Conservation (phyloP, 2,113 vertebrate genomes). For the Lichenostomus cassidix region DNA sequence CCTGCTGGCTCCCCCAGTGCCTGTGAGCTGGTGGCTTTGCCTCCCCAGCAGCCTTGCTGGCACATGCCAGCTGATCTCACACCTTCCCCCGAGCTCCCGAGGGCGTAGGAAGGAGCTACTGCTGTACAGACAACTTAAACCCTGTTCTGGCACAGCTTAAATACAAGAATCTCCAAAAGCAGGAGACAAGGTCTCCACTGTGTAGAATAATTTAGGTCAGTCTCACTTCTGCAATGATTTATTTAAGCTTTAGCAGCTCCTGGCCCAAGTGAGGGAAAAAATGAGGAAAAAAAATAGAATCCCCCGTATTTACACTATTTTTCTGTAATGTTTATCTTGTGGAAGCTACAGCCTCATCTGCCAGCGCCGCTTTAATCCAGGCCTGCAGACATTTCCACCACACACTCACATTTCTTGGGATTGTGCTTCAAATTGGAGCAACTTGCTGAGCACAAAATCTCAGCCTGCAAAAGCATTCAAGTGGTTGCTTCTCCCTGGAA, state of each 20-base stretch:
- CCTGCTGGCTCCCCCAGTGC: neutral
- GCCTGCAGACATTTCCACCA: neutral
- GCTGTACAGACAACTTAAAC: neutral
- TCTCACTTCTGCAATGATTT: constrained; percentile 19
- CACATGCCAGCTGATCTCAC: neutral
- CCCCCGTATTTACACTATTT: constrained; percentile 1
- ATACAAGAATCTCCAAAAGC: neutral
- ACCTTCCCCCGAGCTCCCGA: constrained; percentile 39
- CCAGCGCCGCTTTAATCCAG: neutral
- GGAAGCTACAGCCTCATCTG: constrained; percentile 23
- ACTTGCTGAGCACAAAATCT: neutral
- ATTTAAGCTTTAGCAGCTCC: constrained; percentile 27
- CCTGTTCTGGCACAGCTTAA: constrained; percentile 9
- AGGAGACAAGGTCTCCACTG: constrained; percentile 39
- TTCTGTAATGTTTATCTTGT: neutral
- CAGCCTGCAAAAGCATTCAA: neutral
- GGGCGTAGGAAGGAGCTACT: constrained; percentile 23
- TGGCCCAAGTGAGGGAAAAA: neutral
- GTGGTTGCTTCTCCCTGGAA: neutral
- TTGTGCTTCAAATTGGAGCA: neutral
- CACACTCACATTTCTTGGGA: neutral
- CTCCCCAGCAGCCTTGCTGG: constrained; percentile 9
- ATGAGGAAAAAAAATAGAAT: neutral
- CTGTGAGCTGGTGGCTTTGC: neutral
- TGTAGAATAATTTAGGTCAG: constrained; percentile 44